phyloP scores from a whole-genome alignment of 2,797 vertebrate species.

The Epinephelus coioides region DNA sequence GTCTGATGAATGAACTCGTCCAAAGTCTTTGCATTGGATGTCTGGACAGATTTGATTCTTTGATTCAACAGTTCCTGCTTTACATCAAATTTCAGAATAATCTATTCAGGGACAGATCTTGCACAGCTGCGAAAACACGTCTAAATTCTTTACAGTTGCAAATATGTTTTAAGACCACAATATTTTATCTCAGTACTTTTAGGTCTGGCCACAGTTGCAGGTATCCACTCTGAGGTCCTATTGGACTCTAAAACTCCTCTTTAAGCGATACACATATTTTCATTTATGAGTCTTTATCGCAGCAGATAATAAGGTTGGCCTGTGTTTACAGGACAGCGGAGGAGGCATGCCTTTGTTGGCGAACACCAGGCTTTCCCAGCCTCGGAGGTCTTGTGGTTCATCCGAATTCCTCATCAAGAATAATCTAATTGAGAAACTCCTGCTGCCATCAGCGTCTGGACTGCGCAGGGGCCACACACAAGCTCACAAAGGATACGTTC shows the following conservation, averaged over 20 bases:
- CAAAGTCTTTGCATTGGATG: neutral
- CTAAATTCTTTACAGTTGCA: neutral
- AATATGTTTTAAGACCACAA: neutral
- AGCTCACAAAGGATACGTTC: constrained; percentile 34
- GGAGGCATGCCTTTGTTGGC: constrained; percentile 7
- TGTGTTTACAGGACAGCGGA: constrained; percentile 5
- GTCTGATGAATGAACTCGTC: neutral
- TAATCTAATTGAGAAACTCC: constrained; percentile 55
- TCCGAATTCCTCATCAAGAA: constrained; percentile 44
- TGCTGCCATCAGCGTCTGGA: constrained; percentile 48
- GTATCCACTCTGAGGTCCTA: neutral
- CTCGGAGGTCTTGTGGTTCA: constrained; percentile 46
- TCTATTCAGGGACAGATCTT: neutral
- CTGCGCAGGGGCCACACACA: constrained; percentile 40
- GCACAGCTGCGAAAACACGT: neutral
- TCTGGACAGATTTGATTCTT: neutral
- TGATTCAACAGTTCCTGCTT: neutral
- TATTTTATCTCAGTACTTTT: neutral
- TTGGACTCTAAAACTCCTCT: neutral
- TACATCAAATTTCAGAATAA: neutral
- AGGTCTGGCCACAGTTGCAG: neutral
- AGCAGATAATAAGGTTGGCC: neutral
- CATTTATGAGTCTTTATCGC: neutral
- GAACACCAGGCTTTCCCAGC: constrained; percentile 17
- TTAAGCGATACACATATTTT: neutral